Base-by-base conservation (phyloP, 2,797 vertebrate species). In the Neopelma chrysocephalum region DNA sequence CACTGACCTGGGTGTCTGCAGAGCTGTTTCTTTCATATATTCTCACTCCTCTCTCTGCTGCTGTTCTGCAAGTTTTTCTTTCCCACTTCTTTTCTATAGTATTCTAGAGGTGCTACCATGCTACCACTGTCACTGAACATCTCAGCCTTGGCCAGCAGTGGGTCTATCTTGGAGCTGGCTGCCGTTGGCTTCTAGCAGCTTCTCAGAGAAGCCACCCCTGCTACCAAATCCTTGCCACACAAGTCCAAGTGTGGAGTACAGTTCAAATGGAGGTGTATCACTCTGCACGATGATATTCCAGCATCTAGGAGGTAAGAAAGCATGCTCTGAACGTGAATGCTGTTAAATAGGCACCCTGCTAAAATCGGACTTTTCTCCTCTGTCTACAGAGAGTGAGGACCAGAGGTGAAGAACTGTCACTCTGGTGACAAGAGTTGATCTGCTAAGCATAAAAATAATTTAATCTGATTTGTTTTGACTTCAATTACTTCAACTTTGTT, bases 231-330 rank as follows among this genome's bases (percentile, higher is more conserved):
- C 31, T 34, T 48, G 57, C 34, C 57, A 56, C 8, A 34, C 34
- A 54, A 68, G 61, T 47, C 12, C 7, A 48, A 23, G 1, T 18
- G 51, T 53, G 51, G 51, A 53, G 27, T 51, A 26, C 27, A 36
- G 34, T 12, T 62, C 53, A 58, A 20, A 34, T 47, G n/a, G 64
- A 62, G 7, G 14, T 38, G 25, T 29, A 42, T 50, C 15, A 4
- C 32, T 15, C n/a, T 34, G 7, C 2, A 0, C 56, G 36, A 60
- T 56, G 54, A 13, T 36, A 26, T 25, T 53, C 0, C 1, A 32
- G 40, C n/a, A 66, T 31, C 12, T 26, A 43, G 51, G 38, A 78
- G 42, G 21, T 43, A 70, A 51, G 76, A 76, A 54, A 51, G 21
- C 21, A 29, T 69, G 19, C 1, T 47, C n/a, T 77, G 81, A 54